Percentiles rank a stretch among this genome's conserved stretches.
These are phyloP conservation scores for Pangasianodon gigas DNA, from an alignment of 2,113 vertebrate species.

Conservation along the genomic window DNA sequence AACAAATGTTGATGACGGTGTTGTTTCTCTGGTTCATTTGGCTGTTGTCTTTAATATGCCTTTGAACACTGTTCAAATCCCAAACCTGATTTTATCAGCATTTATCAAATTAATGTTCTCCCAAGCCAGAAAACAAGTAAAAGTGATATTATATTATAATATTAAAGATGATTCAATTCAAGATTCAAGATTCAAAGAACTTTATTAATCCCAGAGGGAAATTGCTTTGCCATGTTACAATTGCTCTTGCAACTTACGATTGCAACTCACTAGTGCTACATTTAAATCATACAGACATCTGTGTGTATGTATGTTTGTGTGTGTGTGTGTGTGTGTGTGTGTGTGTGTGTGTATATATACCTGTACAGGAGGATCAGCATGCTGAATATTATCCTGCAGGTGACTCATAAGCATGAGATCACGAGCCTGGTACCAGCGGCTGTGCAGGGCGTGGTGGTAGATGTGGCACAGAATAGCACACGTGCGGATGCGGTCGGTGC, in stretches of 20 bases:
- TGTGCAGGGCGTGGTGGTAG: slow-evolving; percentile 90
- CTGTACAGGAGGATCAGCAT: slow-evolving; percentile 89
- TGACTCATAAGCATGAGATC: slow-evolving; percentile 95
- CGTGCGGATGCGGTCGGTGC: slow-evolving; percentile 88
- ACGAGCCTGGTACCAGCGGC: slow-evolving; percentile 89
- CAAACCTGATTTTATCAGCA: not conserved
- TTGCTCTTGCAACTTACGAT: too few relatives aligned
- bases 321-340: not conserved
- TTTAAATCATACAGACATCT: too few relatives aligned
- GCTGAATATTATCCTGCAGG: slow-evolving; percentile 92
- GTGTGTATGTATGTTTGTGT: not conserved
- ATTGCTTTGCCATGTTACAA: too few relatives aligned
- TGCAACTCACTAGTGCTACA: too few relatives aligned
- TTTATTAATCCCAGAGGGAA: too few relatives aligned
- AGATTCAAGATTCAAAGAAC: too few relatives aligned
- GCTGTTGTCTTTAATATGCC: not conserved
- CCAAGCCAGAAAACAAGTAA: too few relatives aligned
- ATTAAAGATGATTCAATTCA: too few relatives aligned
- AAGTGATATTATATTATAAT: too few relatives aligned
- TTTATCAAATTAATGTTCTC: not conserved
- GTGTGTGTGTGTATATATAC: slow-evolving; percentile 58
- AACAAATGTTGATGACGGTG: not conserved
- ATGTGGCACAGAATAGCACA: slow-evolving; percentile 93
- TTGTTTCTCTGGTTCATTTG: not conserved
- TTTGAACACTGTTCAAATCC: not conserved